A percentile compares a stretch with the other conserved stretches of the same genome.
Conservation (phyloP, 2,888 invertebrate genomes). For the Aleiodes leptofemur region DNA sequence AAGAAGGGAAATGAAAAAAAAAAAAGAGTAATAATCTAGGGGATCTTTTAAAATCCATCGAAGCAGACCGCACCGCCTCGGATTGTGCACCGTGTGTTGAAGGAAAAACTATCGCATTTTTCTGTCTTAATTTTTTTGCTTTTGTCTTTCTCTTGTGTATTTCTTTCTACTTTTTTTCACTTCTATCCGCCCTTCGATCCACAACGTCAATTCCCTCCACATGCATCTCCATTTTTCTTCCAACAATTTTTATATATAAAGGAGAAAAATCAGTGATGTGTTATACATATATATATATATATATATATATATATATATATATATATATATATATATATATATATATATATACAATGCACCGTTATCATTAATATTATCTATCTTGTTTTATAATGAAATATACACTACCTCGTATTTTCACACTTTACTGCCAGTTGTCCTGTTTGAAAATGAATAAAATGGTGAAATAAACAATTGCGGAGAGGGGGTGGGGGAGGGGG, state of each 20-base stretch:
- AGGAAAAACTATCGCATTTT: constrained; percentile 57
- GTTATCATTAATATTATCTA: constrained; percentile 38
- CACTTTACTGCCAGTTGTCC: constrained; percentile 20
- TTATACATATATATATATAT: background rate
- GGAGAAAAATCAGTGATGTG: background rate
- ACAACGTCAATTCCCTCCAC: background rate
- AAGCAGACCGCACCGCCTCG: constrained; percentile 73
- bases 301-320: background rate
- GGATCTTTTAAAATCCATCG: constrained; percentile 76
- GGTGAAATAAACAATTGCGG: constrained; percentile 2
- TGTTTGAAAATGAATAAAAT: constrained; percentile 3
- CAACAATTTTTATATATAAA: background rate
- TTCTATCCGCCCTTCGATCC: constrained; percentile 7
- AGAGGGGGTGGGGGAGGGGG: no score
- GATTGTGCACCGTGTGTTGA: constrained; percentile 73
- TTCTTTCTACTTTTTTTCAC: constrained; percentile 21
- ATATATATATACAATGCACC: background rate
- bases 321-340: background rate
- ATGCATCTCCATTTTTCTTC: constrained; percentile 35
- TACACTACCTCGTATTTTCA: background rate
- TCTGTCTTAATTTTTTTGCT: constrained; percentile 48
- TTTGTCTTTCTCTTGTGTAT: constrained; percentile 26
- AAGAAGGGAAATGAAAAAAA: constrained; percentile 70
- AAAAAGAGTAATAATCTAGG: constrained; percentile 75
- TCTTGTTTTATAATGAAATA: constrained; percentile 12